phyloP scores from a whole-genome alignment of 2,797 vertebrate genomes.

The Coracias cyanogaster region DNA sequence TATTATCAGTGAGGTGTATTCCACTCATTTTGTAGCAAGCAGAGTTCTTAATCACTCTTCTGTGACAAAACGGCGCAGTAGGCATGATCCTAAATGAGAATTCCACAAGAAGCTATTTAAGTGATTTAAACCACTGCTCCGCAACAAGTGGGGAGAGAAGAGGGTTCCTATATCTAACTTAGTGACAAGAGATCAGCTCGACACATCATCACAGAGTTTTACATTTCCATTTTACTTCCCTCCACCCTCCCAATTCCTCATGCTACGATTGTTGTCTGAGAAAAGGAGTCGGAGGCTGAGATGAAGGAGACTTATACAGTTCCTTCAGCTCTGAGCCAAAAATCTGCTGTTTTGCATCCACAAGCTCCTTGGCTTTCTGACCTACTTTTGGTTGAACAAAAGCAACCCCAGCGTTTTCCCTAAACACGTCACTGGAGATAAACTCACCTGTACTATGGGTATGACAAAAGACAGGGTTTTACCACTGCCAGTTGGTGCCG shows the following conservation, averaged over 20 bases:
- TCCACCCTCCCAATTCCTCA: not conserved
- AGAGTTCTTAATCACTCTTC: not conserved
- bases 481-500: conserved; percentile 95
- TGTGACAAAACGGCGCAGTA: not conserved
- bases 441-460: conserved; percentile 90
- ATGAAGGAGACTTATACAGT: not conserved
- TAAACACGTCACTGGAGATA: no score
- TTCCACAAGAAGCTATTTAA: not conserved
- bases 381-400: not conserved
- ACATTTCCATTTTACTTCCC: not conserved
- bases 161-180: not conserved
- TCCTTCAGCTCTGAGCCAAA: not conserved
- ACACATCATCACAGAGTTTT: not conserved
- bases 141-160: not conserved
- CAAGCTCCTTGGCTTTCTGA: not conserved
- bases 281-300: not conserved
- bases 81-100: not conserved
- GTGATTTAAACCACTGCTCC: not conserved
- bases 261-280: not conserved
- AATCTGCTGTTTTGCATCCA: not conserved
- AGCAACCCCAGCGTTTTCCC: not conserved
- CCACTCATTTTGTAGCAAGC: not conserved
- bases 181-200: not conserved
- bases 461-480: conserved; percentile 95
- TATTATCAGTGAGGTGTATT: not conserved